Percentiles rank a stretch among this genome's conserved stretches.
Conservation (phyloP, 2,113 vertebrate genomes). For the Neolamprologus brichardi region DNA sequence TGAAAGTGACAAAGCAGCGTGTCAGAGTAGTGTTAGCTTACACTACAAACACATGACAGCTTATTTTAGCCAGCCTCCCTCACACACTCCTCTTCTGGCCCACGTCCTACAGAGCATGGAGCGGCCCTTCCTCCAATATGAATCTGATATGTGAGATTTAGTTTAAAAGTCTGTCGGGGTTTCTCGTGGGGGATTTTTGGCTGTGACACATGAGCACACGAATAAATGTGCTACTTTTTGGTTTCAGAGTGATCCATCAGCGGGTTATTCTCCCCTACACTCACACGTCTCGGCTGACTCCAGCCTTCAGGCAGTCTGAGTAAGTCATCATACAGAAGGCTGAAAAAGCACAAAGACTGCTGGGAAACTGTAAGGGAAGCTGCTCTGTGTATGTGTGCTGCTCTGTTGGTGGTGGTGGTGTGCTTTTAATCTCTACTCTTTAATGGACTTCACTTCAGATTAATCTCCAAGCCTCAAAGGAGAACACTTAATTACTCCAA, state of each 20-base stretch:
- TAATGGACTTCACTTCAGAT: constrained; percentile 50
- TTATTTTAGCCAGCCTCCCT: constrained; percentile 22
- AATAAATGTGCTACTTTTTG: constrained; percentile 42
- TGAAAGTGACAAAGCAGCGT: neutral
- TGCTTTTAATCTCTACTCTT: constrained; percentile 2
- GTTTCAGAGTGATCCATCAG: constrained; percentile 37
- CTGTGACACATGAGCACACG: constrained; percentile 52
- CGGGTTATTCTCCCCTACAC: neutral
- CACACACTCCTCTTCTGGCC: neutral
- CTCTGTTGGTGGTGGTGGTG: neutral
- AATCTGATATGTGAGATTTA: constrained; percentile 55
- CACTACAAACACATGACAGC: constrained; percentile 37
- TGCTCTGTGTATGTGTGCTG: neutral
- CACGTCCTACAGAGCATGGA: neutral
- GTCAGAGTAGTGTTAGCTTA: constrained; percentile 38
- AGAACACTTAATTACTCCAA: constrained; percentile 27
- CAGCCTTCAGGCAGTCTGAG: constrained; percentile 36
- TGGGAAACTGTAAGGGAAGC: constrained; percentile 25
- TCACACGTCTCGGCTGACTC: neutral
- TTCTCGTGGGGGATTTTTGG: constrained; percentile 15
- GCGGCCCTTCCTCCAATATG: neutral
- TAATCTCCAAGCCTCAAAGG: constrained; percentile 38
- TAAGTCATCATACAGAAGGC: constrained; percentile 27
- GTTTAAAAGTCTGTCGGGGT: neutral
- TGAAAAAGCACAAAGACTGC: constrained; percentile 12